Conservation (phyloP, 2,113 vertebrate genomes). For the Callionymus lyra region DNA sequence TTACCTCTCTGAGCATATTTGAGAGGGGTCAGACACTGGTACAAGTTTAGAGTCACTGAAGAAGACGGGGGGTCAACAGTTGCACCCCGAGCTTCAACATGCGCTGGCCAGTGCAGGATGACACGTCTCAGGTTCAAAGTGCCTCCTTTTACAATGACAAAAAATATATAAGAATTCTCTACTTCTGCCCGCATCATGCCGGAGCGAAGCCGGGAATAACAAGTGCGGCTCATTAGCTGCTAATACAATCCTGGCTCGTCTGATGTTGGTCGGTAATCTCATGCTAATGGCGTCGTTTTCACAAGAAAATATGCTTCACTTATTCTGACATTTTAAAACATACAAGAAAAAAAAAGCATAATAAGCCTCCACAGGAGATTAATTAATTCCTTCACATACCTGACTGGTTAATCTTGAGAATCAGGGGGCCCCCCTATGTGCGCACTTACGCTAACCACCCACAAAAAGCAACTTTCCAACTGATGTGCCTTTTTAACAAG, state of each 20-base stretch:
- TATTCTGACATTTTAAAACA: conserved; percentile 1
- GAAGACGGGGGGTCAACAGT: conserved; percentile 22
- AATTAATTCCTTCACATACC: conserved; percentile 24
- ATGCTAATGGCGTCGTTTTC: neutral
- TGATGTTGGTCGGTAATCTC: too few species aligned
- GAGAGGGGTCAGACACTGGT: conserved; percentile 25
- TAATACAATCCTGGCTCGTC: neutral
- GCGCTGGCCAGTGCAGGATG: conserved; percentile 14
- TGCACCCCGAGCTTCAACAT: conserved; percentile 12
- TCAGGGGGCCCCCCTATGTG: neutral
- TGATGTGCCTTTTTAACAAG: conserved; percentile 20
- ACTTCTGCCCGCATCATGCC: conserved; percentile 1
- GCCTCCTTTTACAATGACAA: conserved; percentile 1
- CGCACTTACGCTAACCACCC: conserved; percentile 7
- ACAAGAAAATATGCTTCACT: neutral
- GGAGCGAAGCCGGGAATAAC: neutral
- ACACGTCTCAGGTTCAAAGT: conserved; percentile 33
- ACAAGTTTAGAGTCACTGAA: conserved; percentile 42
- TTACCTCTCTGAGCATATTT: conserved; percentile 34
- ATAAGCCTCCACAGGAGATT: neutral
- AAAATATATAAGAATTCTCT: conserved; percentile 3
- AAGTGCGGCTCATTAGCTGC: neutral
- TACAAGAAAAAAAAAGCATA: neutral
- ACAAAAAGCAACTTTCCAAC: conserved; percentile 8
- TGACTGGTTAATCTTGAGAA: conserved; percentile 6